Percentiles rank a stretch among this genome's conserved stretches.
phyloP scores from a whole-genome alignment of 2,113 vertebrate species.

The Poecile atricapillus region DNA sequence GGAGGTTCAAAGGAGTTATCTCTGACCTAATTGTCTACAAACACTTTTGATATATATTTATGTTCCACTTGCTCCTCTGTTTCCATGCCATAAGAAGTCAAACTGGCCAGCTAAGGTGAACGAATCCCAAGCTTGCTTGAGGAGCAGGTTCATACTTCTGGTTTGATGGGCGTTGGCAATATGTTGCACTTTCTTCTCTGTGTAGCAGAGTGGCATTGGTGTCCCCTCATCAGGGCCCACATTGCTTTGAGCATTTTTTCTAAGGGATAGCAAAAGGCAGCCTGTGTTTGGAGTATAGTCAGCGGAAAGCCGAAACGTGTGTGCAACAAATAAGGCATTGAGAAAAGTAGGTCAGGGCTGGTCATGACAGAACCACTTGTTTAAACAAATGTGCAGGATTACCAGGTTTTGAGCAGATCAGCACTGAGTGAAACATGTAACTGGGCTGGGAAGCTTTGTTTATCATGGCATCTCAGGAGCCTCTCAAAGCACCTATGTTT shows the following conservation, averaged over 20 bases:
- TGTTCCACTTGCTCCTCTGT: not conserved
- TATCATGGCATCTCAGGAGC: not conserved
- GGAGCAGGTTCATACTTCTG: not conserved
- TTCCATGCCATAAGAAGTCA: not conserved
- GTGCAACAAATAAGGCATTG: not conserved
- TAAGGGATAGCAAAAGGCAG: not conserved
- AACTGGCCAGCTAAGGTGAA: not conserved
- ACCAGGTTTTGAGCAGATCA: constrained; percentile 9
- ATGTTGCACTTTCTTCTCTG: not conserved
- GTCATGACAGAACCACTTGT: not conserved
- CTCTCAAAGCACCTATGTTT: not conserved
- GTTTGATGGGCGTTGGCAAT: not conserved
- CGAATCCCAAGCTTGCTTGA: not conserved
- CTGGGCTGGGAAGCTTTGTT: not conserved
- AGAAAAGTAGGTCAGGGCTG: constrained; percentile 27
- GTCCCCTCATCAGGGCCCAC: not conserved
- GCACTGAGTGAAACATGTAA: not conserved
- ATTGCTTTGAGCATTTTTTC: not conserved
- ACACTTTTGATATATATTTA: not conserved
- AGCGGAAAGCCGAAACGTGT: not conserved
- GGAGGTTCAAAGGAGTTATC: not conserved
- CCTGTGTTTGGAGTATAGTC: not conserved
- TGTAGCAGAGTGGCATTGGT: not conserved
- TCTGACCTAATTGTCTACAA: not conserved
- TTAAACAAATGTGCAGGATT: constrained; percentile 4